A percentile compares a stretch with the other conserved stretches of the same genome.
phyloP scores from a whole-genome alignment of 2,113 vertebrate species.

The Hippolais icterina region DNA sequence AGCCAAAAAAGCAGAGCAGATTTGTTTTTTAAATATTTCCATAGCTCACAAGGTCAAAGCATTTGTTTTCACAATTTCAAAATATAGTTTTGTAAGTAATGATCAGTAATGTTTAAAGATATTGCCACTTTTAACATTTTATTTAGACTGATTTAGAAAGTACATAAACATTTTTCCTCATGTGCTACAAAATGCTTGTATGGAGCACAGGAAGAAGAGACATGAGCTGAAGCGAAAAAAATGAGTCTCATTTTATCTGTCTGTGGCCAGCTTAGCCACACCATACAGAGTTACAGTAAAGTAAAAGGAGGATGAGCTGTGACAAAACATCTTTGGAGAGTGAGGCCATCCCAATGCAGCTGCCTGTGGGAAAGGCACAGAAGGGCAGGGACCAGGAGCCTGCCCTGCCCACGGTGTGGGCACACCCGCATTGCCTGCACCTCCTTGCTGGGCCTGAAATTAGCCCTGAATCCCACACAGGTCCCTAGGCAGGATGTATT shows the following conservation, averaged over 20 bases:
- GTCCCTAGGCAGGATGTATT: neutral
- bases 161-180: slow-evolving; percentile 26
- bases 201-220: neutral
- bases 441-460: neutral
- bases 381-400: neutral
- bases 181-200: slow-evolving; percentile 7
- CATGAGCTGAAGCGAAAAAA: neutral
- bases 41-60: slow-evolving; percentile 59
- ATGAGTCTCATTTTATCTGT: neutral
- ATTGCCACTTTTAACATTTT: slow-evolving; percentile 36
- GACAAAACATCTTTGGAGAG: neutral
- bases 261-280: neutral
- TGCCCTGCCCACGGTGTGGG: neutral
- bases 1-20: slow-evolving; percentile 48
- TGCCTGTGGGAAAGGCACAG: neutral
- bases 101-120: slow-evolving; percentile 26
- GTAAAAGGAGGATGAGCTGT: neutral
- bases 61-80: slow-evolving; percentile 51
- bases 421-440: neutral
- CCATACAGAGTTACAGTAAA: neutral
- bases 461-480: neutral
- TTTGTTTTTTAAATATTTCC: slow-evolving; percentile 54
- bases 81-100: slow-evolving; percentile 49
- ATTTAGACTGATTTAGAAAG: slow-evolving; percentile 39
- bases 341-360: neutral